phyloP scores from a whole-genome alignment of 2,113 vertebrate genomes.

The Oceanodroma tethys region DNA sequence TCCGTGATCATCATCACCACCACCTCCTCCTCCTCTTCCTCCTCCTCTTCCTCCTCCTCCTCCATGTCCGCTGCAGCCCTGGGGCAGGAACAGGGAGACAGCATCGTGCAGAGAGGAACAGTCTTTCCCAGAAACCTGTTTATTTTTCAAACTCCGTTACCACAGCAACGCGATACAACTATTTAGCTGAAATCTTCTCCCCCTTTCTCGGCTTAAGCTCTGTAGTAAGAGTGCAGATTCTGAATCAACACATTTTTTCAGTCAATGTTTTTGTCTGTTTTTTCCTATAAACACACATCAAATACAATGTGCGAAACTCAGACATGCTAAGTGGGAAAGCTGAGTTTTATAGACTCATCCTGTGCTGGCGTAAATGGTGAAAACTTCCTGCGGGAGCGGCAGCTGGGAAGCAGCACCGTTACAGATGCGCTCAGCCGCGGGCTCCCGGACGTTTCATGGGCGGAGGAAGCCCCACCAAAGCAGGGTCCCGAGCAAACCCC shows the following conservation, averaged over 20 bases:
- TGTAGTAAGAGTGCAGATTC: not conserved
- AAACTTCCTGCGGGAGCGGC: not conserved
- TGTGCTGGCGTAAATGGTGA: not conserved
- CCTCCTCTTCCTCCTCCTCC: not conserved
- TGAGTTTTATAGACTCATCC: not conserved
- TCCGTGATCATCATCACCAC: not conserved
- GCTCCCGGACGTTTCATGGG: not conserved
- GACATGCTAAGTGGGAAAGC: slow-evolving; percentile 5
- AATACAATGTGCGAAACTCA: not conserved
- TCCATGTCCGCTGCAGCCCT: not conserved
- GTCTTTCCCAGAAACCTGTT: not conserved
- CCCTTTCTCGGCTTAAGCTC: not conserved
- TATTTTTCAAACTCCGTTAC: not conserved
- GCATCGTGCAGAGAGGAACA: not conserved
- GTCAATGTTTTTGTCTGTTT: slow-evolving; percentile 46
- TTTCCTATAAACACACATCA: slow-evolving; percentile 25
- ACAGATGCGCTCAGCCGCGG: not conserved
- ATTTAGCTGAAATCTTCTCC: not conserved
- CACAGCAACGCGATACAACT: not conserved
- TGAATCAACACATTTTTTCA: not conserved
- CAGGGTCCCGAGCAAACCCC: not conserved
- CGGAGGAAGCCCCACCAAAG: not conserved
- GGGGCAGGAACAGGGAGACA: not conserved
- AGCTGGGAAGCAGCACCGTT: not conserved
- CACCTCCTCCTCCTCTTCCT: not conserved